These are phyloP conservation scores for Babyrousa celebensis DNA, from an alignment of 2,797 vertebrate species.

Conservation along the genomic window DNA sequence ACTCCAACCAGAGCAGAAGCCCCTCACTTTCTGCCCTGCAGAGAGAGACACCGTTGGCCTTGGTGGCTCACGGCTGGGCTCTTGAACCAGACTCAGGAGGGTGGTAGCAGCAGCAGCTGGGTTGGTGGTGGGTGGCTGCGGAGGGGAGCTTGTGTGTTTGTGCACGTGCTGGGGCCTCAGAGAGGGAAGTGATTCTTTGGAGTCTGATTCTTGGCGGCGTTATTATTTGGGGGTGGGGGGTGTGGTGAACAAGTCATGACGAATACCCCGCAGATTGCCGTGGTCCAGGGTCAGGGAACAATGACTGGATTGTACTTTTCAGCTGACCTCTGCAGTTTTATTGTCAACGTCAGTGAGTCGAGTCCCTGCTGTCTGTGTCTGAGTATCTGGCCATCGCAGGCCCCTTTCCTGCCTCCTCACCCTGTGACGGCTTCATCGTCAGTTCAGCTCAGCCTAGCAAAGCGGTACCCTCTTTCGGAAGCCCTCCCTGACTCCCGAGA, in stretches of 20 bases:
- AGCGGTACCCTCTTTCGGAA: neutral
- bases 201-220: constrained; percentile 79
- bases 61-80: neutral
- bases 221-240: constrained; percentile 62
- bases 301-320: constrained; percentile 77
- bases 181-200: constrained; percentile 79
- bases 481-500: neutral
- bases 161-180: constrained; percentile 48
- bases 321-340: constrained; percentile 72
- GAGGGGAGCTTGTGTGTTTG: constrained; percentile 61
- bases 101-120: neutral
- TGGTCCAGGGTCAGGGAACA: constrained; percentile 77
- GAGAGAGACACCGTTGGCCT: neutral
- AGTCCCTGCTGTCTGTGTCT: neutral
- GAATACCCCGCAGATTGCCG: constrained; percentile 69
- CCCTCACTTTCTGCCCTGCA: neutral
- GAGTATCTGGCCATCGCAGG: neutral
- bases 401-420: neutral
- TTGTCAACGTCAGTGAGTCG: constrained; percentile 57
- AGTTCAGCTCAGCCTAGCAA: neutral
- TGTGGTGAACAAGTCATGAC: constrained; percentile 68
- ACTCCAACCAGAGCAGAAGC: neutral
- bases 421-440: neutral
- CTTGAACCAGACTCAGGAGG: neutral
- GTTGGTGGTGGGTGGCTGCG: neutral